Evolutionary conservation across 2,113 vertebrate genomes (phyloP), one percentile per base, ranked within the genome.

Genomic region (Microcebus griseorufus): DNA sequence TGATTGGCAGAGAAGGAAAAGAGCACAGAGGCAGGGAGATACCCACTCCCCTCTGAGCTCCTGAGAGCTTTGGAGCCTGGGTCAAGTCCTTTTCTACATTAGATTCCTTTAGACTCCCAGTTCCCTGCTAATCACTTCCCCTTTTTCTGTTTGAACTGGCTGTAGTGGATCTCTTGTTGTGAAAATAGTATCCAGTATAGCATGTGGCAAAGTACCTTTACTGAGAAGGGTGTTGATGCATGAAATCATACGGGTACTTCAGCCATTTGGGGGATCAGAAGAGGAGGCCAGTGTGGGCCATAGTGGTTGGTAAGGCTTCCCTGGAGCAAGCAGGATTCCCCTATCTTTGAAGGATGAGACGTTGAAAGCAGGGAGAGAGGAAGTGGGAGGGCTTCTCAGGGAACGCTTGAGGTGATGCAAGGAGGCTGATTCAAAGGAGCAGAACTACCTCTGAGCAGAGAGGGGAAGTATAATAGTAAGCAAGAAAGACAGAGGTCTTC

Each of bases 11-110:
- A 53, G 16, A 88, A 84, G 37, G 29, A 70, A n/a, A 29, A 81
- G 37, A 81, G 29, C 45, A 42, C 1, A 70, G 87, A 82, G 16
- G 22, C 0, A 27, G 29, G 42, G n/a, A 64, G n/a, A 67, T 13
- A 11, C 27, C 6, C 11, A 6, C 13, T 11, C 0, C 2, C 55
- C 5, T 42, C 13, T 6, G 48, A 16, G 37, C 29, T 53, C 18
- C 12, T 37, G 18, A 67, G 64, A 51, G 17, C 48, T 53, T 48
- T 93, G 9, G 3, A 67, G 13, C 8, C 70, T 69, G 22, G n/a
- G 6, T 32, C 51, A 76, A 51, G 70, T 76, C 69, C 45, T 58
- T 75, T 22, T n/a, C 75, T 48, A 39, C 0, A 0, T 39, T n/a
- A 80, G 39, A 3, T 86, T 73, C 51, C 62, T 76, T 20, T 55